Conservation (phyloP, 2,797 vertebrate genomes). For the Sphenopsis melanotis region DNA sequence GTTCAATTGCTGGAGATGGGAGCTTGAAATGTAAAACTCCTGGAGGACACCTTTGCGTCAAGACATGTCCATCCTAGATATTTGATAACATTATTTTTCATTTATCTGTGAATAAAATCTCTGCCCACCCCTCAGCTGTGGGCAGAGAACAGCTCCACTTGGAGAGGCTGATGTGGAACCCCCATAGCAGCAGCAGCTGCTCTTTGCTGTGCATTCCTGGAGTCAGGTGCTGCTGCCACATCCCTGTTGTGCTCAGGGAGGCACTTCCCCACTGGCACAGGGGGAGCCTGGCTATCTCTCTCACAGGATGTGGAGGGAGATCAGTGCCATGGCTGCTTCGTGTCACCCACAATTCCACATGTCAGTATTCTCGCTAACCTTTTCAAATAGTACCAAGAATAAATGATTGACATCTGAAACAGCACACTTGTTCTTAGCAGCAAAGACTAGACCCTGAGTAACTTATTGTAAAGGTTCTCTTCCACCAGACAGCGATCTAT, state of each 20-base stretch:
- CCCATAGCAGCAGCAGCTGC: fast-evolving
- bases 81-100: not conserved
- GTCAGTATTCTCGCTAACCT: constrained; percentile 12
- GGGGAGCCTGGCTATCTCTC: not conserved
- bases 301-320: not conserved
- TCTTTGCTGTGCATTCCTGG: not conserved
- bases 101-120: not conserved
- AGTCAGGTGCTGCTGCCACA: not conserved
- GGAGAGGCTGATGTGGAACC: fast-evolving
- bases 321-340: not conserved
- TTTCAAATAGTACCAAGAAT: constrained; percentile 6
- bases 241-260: not conserved
- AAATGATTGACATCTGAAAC: constrained; percentile 35
- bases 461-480: constrained; percentile 36
- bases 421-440: constrained; percentile 28
- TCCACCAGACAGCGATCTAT: constrained; percentile 50
- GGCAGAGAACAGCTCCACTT: fast-evolving
- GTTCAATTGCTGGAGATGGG: not conserved
- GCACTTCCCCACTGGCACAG: fast-evolving
- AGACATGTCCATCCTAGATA: not conserved
- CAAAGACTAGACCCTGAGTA: constrained; percentile 16
- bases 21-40: not conserved
- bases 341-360: constrained; percentile 19
- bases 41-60: not conserved
- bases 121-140: not conserved